phyloP scores from a whole-genome alignment of 2,113 vertebrate genomes.

The Bos indicus region DNA sequence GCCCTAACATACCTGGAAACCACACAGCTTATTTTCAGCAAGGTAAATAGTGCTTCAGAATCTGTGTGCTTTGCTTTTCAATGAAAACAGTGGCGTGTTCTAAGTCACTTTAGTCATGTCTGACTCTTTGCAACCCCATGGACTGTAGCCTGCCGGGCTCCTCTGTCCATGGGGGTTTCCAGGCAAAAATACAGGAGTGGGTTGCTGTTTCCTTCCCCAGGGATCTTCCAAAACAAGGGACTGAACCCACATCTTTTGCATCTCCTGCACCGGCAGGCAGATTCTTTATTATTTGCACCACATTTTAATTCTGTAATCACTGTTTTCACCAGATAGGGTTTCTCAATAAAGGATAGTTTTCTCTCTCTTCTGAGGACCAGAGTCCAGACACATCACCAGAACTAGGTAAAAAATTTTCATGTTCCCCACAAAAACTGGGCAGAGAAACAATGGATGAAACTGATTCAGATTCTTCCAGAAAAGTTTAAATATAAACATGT shows the following conservation, averaged over 20 bases:
- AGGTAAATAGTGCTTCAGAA: background rate
- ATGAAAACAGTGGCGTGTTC: background rate
- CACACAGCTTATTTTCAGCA: background rate
- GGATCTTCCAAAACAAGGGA: background rate
- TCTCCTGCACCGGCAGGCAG: background rate
- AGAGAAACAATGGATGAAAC: background rate
- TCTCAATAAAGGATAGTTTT: background rate
- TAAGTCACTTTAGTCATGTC: background rate
- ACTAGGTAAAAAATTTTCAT: background rate
- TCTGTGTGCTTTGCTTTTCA: rapidly evolving
- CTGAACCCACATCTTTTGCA: background rate
- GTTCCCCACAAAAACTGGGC: background rate
- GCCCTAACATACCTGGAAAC: background rate
- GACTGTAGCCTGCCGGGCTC: background rate
- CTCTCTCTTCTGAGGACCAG: background rate
- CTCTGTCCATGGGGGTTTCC: background rate
- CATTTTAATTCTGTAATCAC: background rate
- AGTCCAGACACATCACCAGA: background rate
- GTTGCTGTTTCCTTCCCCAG: background rate
- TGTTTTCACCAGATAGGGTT: background rate
- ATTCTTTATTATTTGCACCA: background rate
- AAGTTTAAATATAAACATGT: background rate
- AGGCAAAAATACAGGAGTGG: background rate
- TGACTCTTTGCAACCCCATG: background rate
- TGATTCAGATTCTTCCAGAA: background rate